Evolutionary conservation across 2,113 vertebrate genomes (phyloP), one percentile per base, ranked within the genome.

Genomic region (Tragelaphus strepsiceros): DNA sequence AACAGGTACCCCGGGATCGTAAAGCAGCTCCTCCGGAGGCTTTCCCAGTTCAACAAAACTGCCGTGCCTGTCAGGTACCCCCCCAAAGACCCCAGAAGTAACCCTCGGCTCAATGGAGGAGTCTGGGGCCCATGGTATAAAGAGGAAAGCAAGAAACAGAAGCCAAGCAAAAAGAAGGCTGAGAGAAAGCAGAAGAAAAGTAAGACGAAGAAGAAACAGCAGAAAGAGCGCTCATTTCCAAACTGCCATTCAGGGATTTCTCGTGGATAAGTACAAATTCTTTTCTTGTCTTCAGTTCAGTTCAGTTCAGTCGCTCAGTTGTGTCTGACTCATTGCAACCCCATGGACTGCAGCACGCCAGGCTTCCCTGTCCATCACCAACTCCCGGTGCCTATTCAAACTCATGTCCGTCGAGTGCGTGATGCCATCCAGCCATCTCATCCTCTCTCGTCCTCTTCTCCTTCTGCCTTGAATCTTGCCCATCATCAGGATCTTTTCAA

Each of bases 51-150:
- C 98, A 99, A 99, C 96, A 99, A 98, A 98, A 99, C 99, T 0
- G 99, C 99, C 0, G 99, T 99, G 88, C 99, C 99, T 0, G 99
- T 99, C 43, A 99, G 99, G 78, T 99, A 99, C 97, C 99, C 99
- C 0, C 99, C 99, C 2, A 99, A 99, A 97, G 99, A 99, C 98
- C 99, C 99, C 30, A 99, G 99, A 67, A 99, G 99, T 49, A 99
- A 99, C 98, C 99, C 99, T 0, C 99, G 99, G 98, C 99, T 99
- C 96, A 99, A 99, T 0, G 99, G 99, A 12, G 99, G 99, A 0
- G 99, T 99, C 21, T 99, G 99, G 99, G 99, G 99, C 1, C 99
- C 99, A 0, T 99, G 99, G 99, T 99, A 99, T 97, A 99, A 99
- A 96, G 99, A 99, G 4, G 99, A 99, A 0, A 98, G 98, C 26